Evolutionary conservation across 2,888 invertebrate genomes (phyloP).

Genomic region (Desoria tigrina): DNA sequence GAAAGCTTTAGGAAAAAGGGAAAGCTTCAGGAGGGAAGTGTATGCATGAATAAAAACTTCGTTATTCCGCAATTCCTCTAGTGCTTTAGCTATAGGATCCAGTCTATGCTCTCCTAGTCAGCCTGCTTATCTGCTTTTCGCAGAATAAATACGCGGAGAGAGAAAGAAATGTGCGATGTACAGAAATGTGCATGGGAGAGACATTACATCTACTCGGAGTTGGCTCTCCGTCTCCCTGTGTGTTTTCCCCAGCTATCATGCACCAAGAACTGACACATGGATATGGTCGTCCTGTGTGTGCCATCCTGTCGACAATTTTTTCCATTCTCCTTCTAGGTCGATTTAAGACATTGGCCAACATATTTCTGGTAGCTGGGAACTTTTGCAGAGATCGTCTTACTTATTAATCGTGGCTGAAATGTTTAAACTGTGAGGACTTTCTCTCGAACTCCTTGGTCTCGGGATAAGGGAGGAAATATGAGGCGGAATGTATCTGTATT

Average conservation of each 20-base stretch:
- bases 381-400: neutral
- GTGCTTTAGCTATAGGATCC: too few relatives aligned
- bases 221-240: too few relatives aligned
- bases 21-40: slow-evolving; percentile 11
- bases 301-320: neutral
- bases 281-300: slow-evolving; percentile 1
- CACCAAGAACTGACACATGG: neutral
- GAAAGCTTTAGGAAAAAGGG: too few relatives aligned
- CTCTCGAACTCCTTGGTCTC: too few relatives aligned
- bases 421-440: too few relatives aligned
- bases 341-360: slow-evolving; percentile 4
- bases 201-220: too few relatives aligned
- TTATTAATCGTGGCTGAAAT: slow-evolving; percentile 2
- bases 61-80: slow-evolving; percentile 12
- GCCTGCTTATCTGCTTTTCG: slow-evolving; percentile 12
- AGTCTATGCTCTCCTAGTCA: neutral
- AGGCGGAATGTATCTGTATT: too few relatives aligned
- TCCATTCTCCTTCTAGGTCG: neutral
- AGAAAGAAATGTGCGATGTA: too few relatives aligned
- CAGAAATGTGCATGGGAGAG: too few relatives aligned
- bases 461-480: too few relatives aligned
- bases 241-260: neutral
- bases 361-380: neutral
- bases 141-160: neutral
- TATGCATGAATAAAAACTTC: slow-evolving; percentile 25